phyloP scores from a whole-genome alignment of 2,888 invertebrate species.

The Onthophagus sagittarius region DNA sequence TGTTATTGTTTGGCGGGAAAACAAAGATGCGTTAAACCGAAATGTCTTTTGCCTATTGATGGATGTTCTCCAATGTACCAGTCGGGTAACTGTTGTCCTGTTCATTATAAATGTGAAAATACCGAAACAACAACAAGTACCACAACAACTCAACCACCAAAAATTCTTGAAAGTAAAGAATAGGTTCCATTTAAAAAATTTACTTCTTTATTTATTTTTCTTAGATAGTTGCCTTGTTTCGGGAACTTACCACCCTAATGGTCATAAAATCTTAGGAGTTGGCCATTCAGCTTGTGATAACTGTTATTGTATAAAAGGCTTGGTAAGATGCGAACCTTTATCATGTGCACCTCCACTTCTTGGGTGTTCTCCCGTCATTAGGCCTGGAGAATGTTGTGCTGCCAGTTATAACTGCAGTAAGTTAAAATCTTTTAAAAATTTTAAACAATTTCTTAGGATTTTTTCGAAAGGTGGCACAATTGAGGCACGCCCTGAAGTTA shows the following conservation, averaged over 20 bases:
- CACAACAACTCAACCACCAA: constrained; percentile 34
- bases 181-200: neutral
- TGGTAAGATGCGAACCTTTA: constrained; percentile 69
- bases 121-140: constrained; percentile 29
- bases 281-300: constrained; percentile 66
- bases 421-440: constrained; percentile 37
- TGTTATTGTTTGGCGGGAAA: constrained; percentile 73
- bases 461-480: constrained; percentile 50
- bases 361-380: constrained; percentile 72
- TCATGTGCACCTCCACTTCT: constrained; percentile 71
- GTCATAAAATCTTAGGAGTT: constrained; percentile 61
- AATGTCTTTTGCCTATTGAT: constrained; percentile 70
- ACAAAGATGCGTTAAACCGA: constrained; percentile 74
- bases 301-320: constrained; percentile 75
- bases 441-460: constrained; percentile 17
- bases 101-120: constrained; percentile 68
- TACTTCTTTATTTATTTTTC: constrained; percentile 18
- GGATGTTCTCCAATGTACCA: constrained; percentile 62
- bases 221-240: constrained; percentile 60
- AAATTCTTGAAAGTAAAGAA: constrained; percentile 19
- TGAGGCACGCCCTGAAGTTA: constrained; percentile 52
- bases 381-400: constrained; percentile 77
- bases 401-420: constrained; percentile 78
- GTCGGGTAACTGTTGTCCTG: constrained; percentile 72
- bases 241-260: constrained; percentile 62